Percentiles rank a stretch among this genome's conserved stretches.
Evolutionary conservation across 2,888 invertebrate genomes (phyloP).

Genomic region (Nemoura dubitans): DNA sequence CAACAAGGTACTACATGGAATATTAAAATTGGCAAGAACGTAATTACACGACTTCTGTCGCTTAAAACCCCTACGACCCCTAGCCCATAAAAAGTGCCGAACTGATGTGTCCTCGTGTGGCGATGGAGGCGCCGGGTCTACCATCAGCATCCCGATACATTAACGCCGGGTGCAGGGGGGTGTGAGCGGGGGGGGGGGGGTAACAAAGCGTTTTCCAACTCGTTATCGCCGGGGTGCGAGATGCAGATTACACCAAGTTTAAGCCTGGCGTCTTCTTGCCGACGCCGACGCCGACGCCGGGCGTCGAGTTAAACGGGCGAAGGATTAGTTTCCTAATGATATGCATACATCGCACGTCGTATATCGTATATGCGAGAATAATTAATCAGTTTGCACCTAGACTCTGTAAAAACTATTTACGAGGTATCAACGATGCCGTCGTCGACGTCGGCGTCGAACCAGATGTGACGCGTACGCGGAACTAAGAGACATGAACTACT

Average conservation of each 20-base stretch:
- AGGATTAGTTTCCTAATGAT: slow-evolving; percentile 21
- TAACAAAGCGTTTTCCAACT: not conserved
- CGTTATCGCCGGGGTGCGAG: not conserved
- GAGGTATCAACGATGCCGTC: not conserved
- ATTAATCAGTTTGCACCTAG: slow-evolving; percentile 30
- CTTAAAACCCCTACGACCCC: too few relatives aligned
- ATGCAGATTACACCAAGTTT: not conserved
- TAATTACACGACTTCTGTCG: too few relatives aligned
- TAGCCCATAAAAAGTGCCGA: too few relatives aligned
- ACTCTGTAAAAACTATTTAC: not conserved
- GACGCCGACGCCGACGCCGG: not conserved
- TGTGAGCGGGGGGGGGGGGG: too few relatives aligned
- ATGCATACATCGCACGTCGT: slow-evolving; percentile 20
- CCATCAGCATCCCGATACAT: not conserved
- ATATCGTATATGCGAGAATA: not conserved
- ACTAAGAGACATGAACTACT: not conserved
- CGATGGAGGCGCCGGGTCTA: not conserved
- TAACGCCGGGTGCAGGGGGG: too few relatives aligned
- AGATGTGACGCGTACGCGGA: slow-evolving; percentile 15
- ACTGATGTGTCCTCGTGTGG: not conserved
- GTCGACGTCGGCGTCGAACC: not conserved
- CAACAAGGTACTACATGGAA: too few relatives aligned
- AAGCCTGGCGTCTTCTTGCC: not conserved
- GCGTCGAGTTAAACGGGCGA: not conserved
- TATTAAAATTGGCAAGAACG: too few relatives aligned